Base-by-base conservation (phyloP, 1,140 invertebrate species). In the Platyscapa corneri region DNA sequence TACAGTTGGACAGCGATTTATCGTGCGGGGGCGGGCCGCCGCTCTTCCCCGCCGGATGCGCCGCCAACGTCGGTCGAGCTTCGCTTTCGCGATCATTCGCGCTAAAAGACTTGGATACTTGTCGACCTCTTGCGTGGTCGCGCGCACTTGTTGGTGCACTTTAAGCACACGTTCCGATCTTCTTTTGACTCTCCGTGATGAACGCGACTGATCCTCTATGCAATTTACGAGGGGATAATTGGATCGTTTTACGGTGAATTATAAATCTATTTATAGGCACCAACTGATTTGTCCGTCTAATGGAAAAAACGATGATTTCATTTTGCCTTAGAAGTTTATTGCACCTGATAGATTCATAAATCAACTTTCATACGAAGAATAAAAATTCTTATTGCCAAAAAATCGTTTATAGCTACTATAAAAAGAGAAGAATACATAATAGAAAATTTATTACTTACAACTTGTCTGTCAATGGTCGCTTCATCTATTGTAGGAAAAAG, bases 1-100 rank as follows among this genome's bases (percentile, higher is more conserved):
- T 82, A 72, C 81, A 37, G 60, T 42, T 27, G 39, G 78, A 53
- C 37, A 20, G 60, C 34, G 79, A 70, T 82, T 72, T 82, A 81
- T 81, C 42, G 34, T 30, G 64, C 30, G 64, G 30, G n/a, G n/a
- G 64, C 64, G 8, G n/a, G 1, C 32, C 23, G 74, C n/a, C 8
- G 14, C 27, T 46, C 46, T 12, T 32, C 2, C 74, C 10, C 46
- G 42, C 32, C 46, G n/a, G 30, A n/a, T 10, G 30, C 75, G 49
- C 49, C 49, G 16, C 20, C 64, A 32, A 30, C 64, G 64, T 30
- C 30, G 64, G 64, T 32, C 64, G n/a, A 67, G 30, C 32, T 67
- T 32, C 30, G 30, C 64, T 32, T 67, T 67, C 64, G 64, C 6
- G 7, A 46, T 12, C 42, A n/a, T n/a, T n/a, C n/a, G n/a, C n/a